phyloP scores from a whole-genome alignment of 2,888 invertebrate species.

The Globia sparganii region DNA sequence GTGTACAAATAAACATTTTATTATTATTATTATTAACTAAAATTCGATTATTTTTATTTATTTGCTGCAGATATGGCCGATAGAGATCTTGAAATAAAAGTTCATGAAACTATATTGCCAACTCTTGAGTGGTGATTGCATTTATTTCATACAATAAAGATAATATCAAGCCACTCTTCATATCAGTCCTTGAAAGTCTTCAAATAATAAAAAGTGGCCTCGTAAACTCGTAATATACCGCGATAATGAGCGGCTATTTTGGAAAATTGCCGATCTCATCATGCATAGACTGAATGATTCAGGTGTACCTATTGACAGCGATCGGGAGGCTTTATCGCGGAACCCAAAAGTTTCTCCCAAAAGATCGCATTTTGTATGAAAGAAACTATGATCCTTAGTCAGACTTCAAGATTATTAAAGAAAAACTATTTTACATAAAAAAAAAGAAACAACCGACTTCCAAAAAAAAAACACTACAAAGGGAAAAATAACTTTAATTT shows the following conservation, averaged over 20 bases:
- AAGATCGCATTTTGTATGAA: not conserved
- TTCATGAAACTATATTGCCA: not conserved
- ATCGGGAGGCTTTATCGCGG: not conserved
- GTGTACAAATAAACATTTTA: too few relatives aligned
- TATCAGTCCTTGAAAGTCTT: conserved; percentile 17
- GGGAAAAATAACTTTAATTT: too few relatives aligned
- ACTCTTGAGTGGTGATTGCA: not conserved
- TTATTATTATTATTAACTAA: too few relatives aligned
- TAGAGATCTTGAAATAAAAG: conserved; percentile 12
- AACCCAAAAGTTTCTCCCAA: not conserved
- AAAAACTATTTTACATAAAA: too few relatives aligned
- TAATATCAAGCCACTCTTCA: conserved; percentile 3
- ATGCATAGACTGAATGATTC: not conserved
- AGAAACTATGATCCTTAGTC: not conserved
- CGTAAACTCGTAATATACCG: not conserved
- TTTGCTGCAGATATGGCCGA: not conserved
- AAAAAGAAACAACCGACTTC: too few relatives aligned
- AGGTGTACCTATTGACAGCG: not conserved
- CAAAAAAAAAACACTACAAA: too few relatives aligned
- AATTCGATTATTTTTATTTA: not conserved
- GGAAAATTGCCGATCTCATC: not conserved
- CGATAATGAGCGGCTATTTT: conserved; percentile 2
- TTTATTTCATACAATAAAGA: conserved; percentile 16
- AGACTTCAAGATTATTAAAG: not conserved
- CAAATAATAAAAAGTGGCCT: conserved; percentile 12